Evolutionary conservation across 2,113 vertebrate species (phyloP).

Genomic region (Tragelaphus strepsiceros): DNA sequence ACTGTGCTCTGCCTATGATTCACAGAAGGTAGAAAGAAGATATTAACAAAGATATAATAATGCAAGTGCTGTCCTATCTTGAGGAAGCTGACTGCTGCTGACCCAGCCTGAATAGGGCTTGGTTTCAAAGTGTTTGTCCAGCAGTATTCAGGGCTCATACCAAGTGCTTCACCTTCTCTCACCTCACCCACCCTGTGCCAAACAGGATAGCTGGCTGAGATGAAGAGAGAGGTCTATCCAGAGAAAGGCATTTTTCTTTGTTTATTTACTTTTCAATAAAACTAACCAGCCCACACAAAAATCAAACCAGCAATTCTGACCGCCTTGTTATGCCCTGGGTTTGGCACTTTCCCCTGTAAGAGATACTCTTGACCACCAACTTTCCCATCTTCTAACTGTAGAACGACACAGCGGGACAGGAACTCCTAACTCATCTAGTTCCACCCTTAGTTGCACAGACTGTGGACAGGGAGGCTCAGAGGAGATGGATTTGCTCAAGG

Average conservation of each 20-base stretch:
- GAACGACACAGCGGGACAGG: not conserved
- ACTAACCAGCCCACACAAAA: not conserved
- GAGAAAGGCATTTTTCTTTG: not conserved
- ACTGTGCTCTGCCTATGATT: not conserved
- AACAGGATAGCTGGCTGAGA: slow-evolving; percentile 5
- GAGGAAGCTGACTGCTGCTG: not conserved
- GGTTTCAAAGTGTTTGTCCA: not conserved
- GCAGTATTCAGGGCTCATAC: not conserved
- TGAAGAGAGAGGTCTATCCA: not conserved
- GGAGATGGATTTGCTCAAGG: slow-evolving; percentile 40
- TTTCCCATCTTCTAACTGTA: not conserved
- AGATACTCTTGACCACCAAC: not conserved
- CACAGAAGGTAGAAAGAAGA: not conserved
- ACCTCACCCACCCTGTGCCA: not conserved
- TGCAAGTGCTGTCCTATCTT: not conserved
- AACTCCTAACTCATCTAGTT: not conserved
- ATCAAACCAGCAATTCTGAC: not conserved
- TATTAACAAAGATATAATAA: not conserved
- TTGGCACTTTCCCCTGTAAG: not conserved
- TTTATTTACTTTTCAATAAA: slow-evolving; percentile 47
- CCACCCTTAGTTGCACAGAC: not conserved
- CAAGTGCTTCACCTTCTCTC: not conserved
- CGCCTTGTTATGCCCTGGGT: not conserved
- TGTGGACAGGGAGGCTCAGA: not conserved
- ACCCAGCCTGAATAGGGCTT: not conserved